Evolutionary conservation across 2,113 vertebrate species (phyloP), one percentile per base, ranked within the genome.

Genomic region (Oxyura jamaicensis): DNA sequence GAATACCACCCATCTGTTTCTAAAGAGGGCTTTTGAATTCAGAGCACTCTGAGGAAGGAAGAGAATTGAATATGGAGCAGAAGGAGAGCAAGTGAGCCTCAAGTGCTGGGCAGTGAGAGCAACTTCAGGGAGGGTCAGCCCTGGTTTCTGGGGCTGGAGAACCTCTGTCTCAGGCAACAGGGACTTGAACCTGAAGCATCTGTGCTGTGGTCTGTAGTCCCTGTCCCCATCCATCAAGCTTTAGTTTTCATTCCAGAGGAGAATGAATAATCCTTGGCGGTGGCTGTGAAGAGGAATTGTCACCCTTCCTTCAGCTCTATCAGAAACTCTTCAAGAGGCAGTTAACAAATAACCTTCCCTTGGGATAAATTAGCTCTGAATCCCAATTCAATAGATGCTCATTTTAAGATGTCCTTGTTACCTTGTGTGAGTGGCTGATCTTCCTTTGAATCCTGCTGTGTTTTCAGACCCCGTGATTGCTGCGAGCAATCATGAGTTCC

Each of bases 361-460:
- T 42, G 91, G 94, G 92, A 86, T 67, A 56, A 93, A 88, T 95
- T 13, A 93, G 46, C 86, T 95, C 76, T 74, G 20, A 48, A 11
- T 68, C 88, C 88, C 83, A 29, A 0, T 19, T n/a, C 69, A 68
- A 60, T 68, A 90, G 91, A 65, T 78, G 91, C 80, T 93, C 69
- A 8, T 84, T 89, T 72, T 41, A 68, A 84, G 89, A 12, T 72
- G 83, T 65, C 83, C 77, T 79, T 35, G 83, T 84, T 90, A 60
- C 76, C 88, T 79, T 22, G 79, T 5, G 72, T 25, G 82, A 50
- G 23, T 73, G 85, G 67, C 83, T 91, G 95, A 84, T 48, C 83
- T 68, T 84, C 69, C 80, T 95, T 33, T 60, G 85, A 72, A 75
- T 26, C 89, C 91, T 9, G 10, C 80, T 78, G 92, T 15, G 3